A percentile compares a stretch with the other conserved stretches of the same genome.
Conservation (phyloP, 2,888 invertebrate genomes). For the Parelbella ahira region DNA sequence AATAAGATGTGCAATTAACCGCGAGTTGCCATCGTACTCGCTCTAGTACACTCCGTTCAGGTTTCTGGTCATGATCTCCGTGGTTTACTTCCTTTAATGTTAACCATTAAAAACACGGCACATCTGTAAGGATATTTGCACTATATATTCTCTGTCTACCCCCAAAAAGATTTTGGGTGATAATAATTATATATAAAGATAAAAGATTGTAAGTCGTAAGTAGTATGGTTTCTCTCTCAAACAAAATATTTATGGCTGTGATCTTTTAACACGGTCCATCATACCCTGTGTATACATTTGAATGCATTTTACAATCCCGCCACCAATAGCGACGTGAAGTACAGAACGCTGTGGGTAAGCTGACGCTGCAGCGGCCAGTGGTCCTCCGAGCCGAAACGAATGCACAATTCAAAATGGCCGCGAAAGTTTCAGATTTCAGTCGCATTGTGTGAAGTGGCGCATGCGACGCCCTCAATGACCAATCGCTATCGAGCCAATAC, state of each 20-base stretch:
- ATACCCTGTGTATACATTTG: constrained; percentile 5
- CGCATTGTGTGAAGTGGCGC: constrained; percentile 54
- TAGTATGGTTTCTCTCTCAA: too few relatives aligned
- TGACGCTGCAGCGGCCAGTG: constrained; percentile 27
- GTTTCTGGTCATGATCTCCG: too few relatives aligned
- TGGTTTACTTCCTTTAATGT: too few relatives aligned
- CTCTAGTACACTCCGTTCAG: too few relatives aligned
- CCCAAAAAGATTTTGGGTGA: too few relatives aligned
- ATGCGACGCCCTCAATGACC: constrained; percentile 43
- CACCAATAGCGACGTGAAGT: constrained; percentile 11
- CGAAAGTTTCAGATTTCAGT: constrained; percentile 49
- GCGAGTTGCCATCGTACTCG: too few relatives aligned
- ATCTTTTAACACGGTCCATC: neutral
- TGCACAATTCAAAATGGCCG: constrained; percentile 40
- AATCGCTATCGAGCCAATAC: constrained; percentile 32
- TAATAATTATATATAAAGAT: too few relatives aligned
- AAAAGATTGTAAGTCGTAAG: too few relatives aligned
- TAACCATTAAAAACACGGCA: too few relatives aligned
- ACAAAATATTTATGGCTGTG: too few relatives aligned
- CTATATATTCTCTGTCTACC: too few relatives aligned
- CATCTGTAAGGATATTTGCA: too few relatives aligned
- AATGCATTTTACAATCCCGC: constrained; percentile 15
- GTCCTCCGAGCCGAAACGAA: constrained; percentile 41
- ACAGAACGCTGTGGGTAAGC: constrained; percentile 17
- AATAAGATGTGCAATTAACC: constrained; percentile 23